Evolutionary conservation across 2,888 invertebrate species (phyloP), one percentile per base, ranked within the genome.

Genomic region (Apamea anceps): DNA sequence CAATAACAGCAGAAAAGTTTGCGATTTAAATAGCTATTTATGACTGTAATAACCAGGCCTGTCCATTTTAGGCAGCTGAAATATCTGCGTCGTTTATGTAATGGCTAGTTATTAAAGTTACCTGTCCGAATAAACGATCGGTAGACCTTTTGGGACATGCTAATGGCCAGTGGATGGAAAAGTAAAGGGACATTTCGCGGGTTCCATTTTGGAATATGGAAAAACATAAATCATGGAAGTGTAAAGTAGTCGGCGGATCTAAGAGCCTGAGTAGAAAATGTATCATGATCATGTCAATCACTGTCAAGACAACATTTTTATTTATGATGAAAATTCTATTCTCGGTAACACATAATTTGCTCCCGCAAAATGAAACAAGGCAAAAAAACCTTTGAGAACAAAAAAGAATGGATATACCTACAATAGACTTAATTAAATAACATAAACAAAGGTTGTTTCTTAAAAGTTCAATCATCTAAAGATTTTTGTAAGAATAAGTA

Each of bases 21-120:
- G n/a, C 42, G 62, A 63, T 84, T 87, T 79, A 74, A 81, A 87
- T 85, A 78, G 66, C 62, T 60, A 70, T 80, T 77, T 85, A 82
- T 77, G 72, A 37, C 48, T 25, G 54, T 82, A 80, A 87, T 77
- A 75, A 73, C 57, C 77, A 65, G 63, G 71, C 13, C 51, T 87
- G 80, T 82, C 74, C 79, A 68, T 80, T 88, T 82, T 25, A 73
- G 71, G 32, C 32, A 25, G 62, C 42, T 83, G 79, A 80, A 82
- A 84, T 89, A 88, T 80, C 82, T 70, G 67, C 65, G 76, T 84
- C 88, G 51, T 88, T 88, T 81, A 72, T 72, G 70, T 84, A 78
- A 89, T 89, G 72, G 82, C 70, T 72, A 80, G 86, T 77, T 84
- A 89, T 77, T 84, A 88, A 77, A 72, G 79, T 75, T 83, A 88